Evolutionary conservation across 2,113 vertebrate species (phyloP).

Genomic region (Tor tambroides): DNA sequence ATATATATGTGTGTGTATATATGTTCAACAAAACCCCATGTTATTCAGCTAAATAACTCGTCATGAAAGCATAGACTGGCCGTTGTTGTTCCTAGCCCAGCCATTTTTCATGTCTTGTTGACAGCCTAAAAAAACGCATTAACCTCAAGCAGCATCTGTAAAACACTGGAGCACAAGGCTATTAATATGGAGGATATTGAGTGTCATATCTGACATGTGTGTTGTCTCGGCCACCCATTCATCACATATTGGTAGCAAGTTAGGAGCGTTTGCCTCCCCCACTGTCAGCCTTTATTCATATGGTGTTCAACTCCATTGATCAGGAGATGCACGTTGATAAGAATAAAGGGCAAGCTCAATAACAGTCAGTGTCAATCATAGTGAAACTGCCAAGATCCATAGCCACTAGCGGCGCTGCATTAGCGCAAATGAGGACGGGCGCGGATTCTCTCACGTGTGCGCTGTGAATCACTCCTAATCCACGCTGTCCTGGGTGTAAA

Average conservation of each 20-base stretch:
- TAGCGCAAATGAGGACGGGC: conserved; percentile 26
- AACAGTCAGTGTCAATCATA: conserved; percentile 58
- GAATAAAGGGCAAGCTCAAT: conserved; percentile 58
- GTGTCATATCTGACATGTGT: conserved; percentile 40
- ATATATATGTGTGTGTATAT: too few relatives aligned
- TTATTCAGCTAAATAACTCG: too few relatives aligned
- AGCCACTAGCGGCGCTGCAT: conserved; percentile 5
- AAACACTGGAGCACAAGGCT: conserved; percentile 17
- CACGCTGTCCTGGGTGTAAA: conserved; percentile 43
- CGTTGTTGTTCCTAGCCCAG: not conserved
- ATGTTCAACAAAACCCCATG: too few relatives aligned
- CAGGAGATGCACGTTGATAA: conserved; percentile 53
- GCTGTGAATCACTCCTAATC: conserved; percentile 49
- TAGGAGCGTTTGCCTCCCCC: conserved; percentile 10
- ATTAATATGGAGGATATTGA: conserved; percentile 49
- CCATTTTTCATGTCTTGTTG: not conserved
- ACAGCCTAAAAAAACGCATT: conserved; percentile 17
- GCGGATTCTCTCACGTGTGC: not conserved
- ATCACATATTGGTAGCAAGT: not conserved
- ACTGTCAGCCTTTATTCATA: conserved; percentile 43
- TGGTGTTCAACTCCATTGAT: conserved; percentile 53
- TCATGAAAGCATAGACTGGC: not conserved
- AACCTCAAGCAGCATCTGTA: conserved; percentile 24
- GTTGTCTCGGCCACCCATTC: conserved; percentile 1
- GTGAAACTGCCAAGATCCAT: conserved; percentile 39